phyloP scores from a whole-genome alignment of 2,113 vertebrate species.

The Sinocyclocheilus grahami region DNA sequence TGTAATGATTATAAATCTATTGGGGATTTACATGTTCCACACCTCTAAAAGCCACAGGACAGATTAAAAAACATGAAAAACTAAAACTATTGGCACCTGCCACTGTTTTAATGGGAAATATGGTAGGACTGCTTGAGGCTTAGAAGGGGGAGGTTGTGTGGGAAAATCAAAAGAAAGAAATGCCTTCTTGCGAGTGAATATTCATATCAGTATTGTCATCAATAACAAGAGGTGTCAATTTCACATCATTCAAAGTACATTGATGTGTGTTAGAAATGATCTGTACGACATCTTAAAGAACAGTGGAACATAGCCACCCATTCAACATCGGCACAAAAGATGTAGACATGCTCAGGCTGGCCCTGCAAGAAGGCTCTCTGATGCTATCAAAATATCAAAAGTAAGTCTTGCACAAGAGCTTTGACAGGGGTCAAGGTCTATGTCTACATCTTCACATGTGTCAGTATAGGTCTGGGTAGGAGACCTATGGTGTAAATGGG shows the following conservation, averaged over 20 bases:
- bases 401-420: conserved; percentile 50
- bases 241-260: conserved; percentile 37
- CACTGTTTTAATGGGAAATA: conserved; percentile 53
- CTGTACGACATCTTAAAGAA: conserved; percentile 20
- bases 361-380: conserved; percentile 36
- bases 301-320: conserved; percentile 28
- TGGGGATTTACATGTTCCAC: conserved; percentile 70
- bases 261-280: conserved; percentile 23
- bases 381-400: conserved; percentile 58
- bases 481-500: conserved; percentile 60
- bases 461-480: conserved; percentile 56
- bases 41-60: conserved; percentile 53
- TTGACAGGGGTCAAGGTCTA: conserved; percentile 58
- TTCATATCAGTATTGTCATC: conserved; percentile 43
- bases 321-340: conserved; percentile 25
- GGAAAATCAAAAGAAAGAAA: conserved; percentile 38
- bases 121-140: conserved; percentile 16
- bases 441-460: conserved; percentile 57
- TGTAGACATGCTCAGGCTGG: conserved; percentile 36
- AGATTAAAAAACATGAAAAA: conserved; percentile 51
- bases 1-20: conserved; percentile 71
- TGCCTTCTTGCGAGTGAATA: conserved; percentile 11
- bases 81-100: conserved; percentile 53
- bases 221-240: conserved; percentile 43
- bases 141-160: background rate